Base-by-base conservation (phyloP, 2,888 invertebrate genomes). In the Apamea monoglypha region DNA sequence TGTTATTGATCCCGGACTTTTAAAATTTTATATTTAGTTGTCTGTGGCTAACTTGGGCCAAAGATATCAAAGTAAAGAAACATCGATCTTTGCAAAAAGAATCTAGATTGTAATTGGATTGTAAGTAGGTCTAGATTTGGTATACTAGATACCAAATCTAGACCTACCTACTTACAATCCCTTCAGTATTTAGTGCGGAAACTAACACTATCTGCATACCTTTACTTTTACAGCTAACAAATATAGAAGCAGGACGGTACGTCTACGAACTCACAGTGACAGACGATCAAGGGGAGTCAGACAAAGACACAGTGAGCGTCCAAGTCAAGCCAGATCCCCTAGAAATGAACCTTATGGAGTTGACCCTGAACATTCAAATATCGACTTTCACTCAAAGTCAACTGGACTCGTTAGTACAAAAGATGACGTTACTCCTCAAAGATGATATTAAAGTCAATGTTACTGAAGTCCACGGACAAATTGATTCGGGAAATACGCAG, bases 251-350 rank as follows among this genome's bases (percentile, higher is more conserved):
- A 6, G 99, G 99, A 0, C 97, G 98, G 86, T 99, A 99, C 93
- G 98, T 99, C 4, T 99, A 99, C 92, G 98, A 98, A 91, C 96
- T 99, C 79, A 98, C 98, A n/a, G 99, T 99, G 1, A 98, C 97
- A 64, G 99, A 99, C 94, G 98, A 98, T 87, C 99, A 99, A 93
- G 99, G 99, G 0, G 97, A 98, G 76, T 98, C 98, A 1, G 98
- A 98, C 88, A 98, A 98, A 29, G 99, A 99, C 93, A 98, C 98
- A 0, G 98, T 98, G 40, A 98, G 98, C 76, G 97, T 99, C 4
- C 89, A 98, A 89, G 98, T 99, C 0, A 98, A 98, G 92, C 95
- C 97, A 87, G 98, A 99, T 96, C 98, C 98, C 0, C 97, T 98
- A 88, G 95, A 98, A 74, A 97, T 98, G 91, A 98, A 98, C 94